A percentile compares a stretch with the other conserved stretches of the same genome.
These are phyloP conservation scores for Sabellastarte sp. DNA, from an alignment of 2,888 invertebrate genomes.

Conservation along the genomic window DNA sequence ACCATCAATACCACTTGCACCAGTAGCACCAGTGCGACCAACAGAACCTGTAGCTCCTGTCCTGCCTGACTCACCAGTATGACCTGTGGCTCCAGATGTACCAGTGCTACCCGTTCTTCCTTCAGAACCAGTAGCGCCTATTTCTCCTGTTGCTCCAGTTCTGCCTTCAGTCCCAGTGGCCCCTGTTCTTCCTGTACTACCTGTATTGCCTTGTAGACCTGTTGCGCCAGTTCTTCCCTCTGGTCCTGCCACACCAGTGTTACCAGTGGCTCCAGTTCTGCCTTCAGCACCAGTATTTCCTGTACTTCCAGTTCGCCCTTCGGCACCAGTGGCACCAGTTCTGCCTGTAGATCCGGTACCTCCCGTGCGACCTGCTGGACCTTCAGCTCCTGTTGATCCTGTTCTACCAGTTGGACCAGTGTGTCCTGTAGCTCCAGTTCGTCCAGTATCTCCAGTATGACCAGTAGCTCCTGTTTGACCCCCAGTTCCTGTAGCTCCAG, in stretches of 20 bases:
- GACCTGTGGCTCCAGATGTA: conserved; percentile 8
- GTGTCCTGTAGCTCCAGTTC: background rate
- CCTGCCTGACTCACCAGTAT: conserved; percentile 3
- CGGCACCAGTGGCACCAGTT: background rate
- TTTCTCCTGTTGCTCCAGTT: conserved; percentile 30
- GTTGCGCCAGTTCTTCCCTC: conserved; percentile 15
- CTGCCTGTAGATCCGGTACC: background rate
- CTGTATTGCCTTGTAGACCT: conserved; percentile 13
- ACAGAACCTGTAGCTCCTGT: conserved; percentile 15
- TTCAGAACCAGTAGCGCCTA: conserved; percentile 9
- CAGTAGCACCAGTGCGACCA: conserved; percentile 13
- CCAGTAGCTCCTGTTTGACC: conserved; percentile 14
- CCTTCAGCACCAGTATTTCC: background rate
- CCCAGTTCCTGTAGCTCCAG: conserved; percentile 18
- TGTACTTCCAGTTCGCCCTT: background rate
- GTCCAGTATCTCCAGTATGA: conserved; percentile 9
- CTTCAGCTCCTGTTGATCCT: background rate
- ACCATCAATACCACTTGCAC: conserved; percentile 51
- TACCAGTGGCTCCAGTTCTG: background rate
- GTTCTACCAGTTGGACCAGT: background rate
- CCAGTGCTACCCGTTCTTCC: conserved; percentile 16
- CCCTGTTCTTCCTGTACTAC: conserved; percentile 51
- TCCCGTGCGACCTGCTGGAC: background rate
- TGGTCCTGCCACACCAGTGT: conserved; percentile 7
- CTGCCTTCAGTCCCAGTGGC: conserved; percentile 66